Conservation (phyloP, 2,113 vertebrate species). For the Oncorhynchus nerka region DNA sequence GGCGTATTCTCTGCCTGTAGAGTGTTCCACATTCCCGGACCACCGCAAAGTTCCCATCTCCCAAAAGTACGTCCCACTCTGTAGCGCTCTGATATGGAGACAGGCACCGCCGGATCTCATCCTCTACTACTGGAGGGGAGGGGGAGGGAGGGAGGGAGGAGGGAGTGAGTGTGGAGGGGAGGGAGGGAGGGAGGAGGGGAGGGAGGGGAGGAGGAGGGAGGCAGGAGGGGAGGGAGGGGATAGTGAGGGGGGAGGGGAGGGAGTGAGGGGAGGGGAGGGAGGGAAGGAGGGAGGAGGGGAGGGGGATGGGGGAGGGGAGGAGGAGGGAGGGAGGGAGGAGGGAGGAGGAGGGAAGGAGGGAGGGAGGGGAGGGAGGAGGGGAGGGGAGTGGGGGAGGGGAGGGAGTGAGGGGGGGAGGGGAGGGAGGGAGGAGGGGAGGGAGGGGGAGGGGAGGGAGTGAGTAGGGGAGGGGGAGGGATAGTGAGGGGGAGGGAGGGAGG, state of each 20-base stretch:
- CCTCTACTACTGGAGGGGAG: slow-evolving; percentile 74
- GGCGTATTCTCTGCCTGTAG: slow-evolving; percentile 93
- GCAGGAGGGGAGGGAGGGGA: too few species aligned
- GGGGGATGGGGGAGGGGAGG: too few species aligned
- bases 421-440: too few species aligned
- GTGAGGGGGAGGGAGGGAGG: rapidly evolving
- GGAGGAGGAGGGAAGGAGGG: too few species aligned
- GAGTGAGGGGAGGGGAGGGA: too few species aligned
- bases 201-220: too few species aligned
- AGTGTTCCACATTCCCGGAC: slow-evolving; percentile 98
- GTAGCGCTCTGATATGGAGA: slow-evolving; percentile 93
- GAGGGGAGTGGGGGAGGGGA: slow-evolving; percentile 60
- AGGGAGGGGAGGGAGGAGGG: background rate
- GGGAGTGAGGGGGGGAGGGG: background rate
- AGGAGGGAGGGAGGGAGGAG: too few species aligned
- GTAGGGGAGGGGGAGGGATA: too few species aligned
- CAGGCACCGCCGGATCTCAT: slow-evolving; percentile 89
- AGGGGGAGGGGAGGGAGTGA: rapidly evolving
- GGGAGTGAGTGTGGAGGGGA: too few species aligned
- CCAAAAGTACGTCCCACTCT: slow-evolving; percentile 94
- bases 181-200: background rate
- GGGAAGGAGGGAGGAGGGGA: too few species aligned
- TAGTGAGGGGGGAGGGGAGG: too few species aligned
- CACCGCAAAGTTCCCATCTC: slow-evolving; percentile 97
- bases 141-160: background rate